phyloP scores from a whole-genome alignment of 2,797 vertebrate genomes.

The Euthynnus affinis region DNA sequence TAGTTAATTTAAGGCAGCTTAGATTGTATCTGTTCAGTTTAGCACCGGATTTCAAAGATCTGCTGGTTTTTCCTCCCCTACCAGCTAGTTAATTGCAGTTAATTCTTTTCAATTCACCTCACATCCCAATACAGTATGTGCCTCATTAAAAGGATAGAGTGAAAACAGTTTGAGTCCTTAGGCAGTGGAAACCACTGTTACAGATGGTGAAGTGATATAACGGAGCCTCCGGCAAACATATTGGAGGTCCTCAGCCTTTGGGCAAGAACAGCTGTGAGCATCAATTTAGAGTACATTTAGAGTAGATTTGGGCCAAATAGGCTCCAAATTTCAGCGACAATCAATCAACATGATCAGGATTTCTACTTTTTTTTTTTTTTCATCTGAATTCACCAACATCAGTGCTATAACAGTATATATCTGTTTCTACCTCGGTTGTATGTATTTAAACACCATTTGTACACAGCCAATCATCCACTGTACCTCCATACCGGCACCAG shows the following conservation, averaged over 20 bases:
- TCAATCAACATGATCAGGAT: constrained; percentile 13
- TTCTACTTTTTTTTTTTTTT: not conserved
- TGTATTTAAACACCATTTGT: constrained; percentile 6
- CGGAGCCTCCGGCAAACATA: constrained; percentile 25
- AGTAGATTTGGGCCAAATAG: constrained; percentile 22
- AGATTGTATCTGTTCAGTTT: constrained; percentile 10
- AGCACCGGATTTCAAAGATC: not conserved
- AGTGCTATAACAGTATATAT: not conserved
- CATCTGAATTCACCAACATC: constrained; percentile 8
- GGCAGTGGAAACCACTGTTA: constrained; percentile 15
- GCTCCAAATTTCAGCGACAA: constrained; percentile 1
- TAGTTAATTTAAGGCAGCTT: not conserved
- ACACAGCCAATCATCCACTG: constrained; percentile 16
- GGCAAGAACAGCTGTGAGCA: constrained; percentile 43
- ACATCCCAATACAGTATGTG: constrained; percentile 47
- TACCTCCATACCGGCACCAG: constrained; percentile 56
- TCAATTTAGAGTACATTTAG: constrained; percentile 21
- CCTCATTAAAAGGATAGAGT: constrained; percentile 50
- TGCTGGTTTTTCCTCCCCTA: constrained; percentile 6
- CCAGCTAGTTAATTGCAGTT: constrained; percentile 41
- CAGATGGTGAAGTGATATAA: constrained; percentile 31
- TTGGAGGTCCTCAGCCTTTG: constrained; percentile 23
- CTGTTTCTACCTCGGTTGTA: not conserved
- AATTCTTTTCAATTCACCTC: constrained; percentile 28
- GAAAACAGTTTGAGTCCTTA: constrained; percentile 29